These are phyloP conservation scores for Yponomeuta plumbellus DNA, from an alignment of 2,888 invertebrate species.

Conservation along the genomic window DNA sequence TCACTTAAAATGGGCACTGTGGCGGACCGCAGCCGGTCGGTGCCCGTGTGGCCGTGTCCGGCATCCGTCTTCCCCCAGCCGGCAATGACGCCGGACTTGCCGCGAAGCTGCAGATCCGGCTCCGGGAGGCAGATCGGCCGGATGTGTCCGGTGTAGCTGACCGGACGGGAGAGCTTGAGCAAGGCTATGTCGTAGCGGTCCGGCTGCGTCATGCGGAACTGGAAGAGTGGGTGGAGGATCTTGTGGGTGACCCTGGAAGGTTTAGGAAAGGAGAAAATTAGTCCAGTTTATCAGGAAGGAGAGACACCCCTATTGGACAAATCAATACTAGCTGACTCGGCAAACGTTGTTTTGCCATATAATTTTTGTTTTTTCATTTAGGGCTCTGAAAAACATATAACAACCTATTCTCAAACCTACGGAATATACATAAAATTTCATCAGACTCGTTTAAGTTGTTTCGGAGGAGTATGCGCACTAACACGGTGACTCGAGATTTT, in stretches of 20 bases:
- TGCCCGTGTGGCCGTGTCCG: constrained; percentile 84
- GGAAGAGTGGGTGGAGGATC: constrained; percentile 87
- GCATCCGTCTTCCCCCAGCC: constrained; percentile 91
- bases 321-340: too few species aligned
- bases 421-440: too few species aligned
- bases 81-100: constrained; percentile 77
- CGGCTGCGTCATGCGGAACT: constrained; percentile 88
- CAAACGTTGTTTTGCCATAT: too few species aligned
- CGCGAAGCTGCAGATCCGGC: constrained; percentile 49
- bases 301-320: too few species aligned
- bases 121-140: constrained; percentile 87
- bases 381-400: too few species aligned
- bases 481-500: too few species aligned
- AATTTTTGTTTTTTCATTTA: too few species aligned
- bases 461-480: too few species aligned
- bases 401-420: too few species aligned
- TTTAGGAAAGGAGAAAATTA: not conserved
- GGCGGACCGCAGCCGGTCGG: constrained; percentile 87
- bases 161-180: constrained; percentile 81
- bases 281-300: too few species aligned
- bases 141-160: constrained; percentile 80
- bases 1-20: constrained; percentile 88
- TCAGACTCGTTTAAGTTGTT: too few species aligned
- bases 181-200: constrained; percentile 89
- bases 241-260: constrained; percentile 80